Evolutionary conservation across 2,888 invertebrate species (phyloP), one percentile per base, ranked within the genome.

Genomic region (Drosophila picticornis): DNA sequence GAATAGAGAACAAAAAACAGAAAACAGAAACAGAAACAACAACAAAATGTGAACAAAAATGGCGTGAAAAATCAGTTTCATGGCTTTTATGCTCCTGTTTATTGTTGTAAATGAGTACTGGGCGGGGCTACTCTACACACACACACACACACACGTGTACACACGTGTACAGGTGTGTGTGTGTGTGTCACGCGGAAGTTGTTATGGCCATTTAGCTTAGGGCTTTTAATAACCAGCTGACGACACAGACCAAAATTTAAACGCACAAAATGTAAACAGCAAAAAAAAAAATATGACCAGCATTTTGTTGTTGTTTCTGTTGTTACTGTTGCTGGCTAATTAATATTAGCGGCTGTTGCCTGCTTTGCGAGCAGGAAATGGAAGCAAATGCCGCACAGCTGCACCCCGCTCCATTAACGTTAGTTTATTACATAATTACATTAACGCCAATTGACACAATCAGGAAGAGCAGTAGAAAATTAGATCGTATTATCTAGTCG

Each of bases 51-150:
- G 80, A 88, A 90, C 80, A 90, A 88, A 90, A 88, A 90, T 90
- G 87, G 87, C 87, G 87, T 88, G 87, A 88, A 88, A 88, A 88
- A 88, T 88, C 87, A 90, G 87, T 90, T 90, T 88, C 90, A 88
- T 89, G 90, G 84, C 78, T 89, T 88, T 88, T 90, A 88, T 88
- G 77, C 84, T 81, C 58, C 81, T 90, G 90, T 89, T 88, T 88
- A 88, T 86, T 90, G 84, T 88, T 88, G 83, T 83, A 88, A 88
- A 90, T 80, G 86, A 85, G 87, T 66, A 25, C 31, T 55, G 61
- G 75, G 70, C 40, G 58, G 32, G 61, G 55, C 61, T 29, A 43
- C 32, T 25, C 36, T 9, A 48, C 53, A 32, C 58, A 52, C 43
- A 61, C 40, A 31, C 2, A 50, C 34, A 53, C 36, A 52, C 36